phyloP scores from a whole-genome alignment of 2,113 vertebrate species.

The Callipepla californica region DNA sequence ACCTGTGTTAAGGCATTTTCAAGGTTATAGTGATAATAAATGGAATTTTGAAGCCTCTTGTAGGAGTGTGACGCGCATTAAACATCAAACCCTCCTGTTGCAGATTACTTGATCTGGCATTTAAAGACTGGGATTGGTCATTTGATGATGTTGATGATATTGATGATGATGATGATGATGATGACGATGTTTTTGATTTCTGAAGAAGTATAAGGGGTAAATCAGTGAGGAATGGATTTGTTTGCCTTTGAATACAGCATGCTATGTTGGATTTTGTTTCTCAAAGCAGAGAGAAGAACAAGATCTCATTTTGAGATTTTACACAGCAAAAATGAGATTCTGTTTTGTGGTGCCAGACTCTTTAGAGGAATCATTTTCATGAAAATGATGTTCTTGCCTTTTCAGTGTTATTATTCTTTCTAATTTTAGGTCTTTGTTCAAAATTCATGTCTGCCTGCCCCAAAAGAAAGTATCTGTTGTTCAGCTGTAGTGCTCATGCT shows the following conservation, averaged over 20 bases:
- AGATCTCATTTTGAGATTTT: slow-evolving; percentile 67
- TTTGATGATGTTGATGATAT: slow-evolving; percentile 93
- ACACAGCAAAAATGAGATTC: slow-evolving; percentile 67
- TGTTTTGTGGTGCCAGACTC: neutral
- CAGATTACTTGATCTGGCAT: slow-evolving; percentile 93
- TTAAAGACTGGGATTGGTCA: slow-evolving; percentile 96
- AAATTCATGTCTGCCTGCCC: slow-evolving; percentile 67
- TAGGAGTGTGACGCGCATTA: slow-evolving; percentile 29
- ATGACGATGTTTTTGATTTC: slow-evolving; percentile 95
- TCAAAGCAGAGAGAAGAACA: slow-evolving; percentile 18
- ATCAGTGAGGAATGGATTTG: slow-evolving; percentile 74
- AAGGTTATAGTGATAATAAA: neutral
- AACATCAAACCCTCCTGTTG: slow-evolving; percentile 84
- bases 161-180: slow-evolving; percentile 89
- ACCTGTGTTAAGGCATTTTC: neutral
- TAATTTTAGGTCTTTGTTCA: slow-evolving; percentile 10
- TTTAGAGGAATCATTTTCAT: slow-evolving; percentile 9
- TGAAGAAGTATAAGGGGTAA: slow-evolving; percentile 88
- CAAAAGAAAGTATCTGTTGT: neutral
- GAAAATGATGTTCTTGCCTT: neutral
- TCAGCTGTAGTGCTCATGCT: neutral
- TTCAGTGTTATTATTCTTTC: neutral
- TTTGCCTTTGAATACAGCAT: slow-evolving; percentile 77
- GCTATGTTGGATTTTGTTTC: slow-evolving; percentile 74
- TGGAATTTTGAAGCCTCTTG: neutral